Percentiles rank a stretch among this genome's conserved stretches.
These are phyloP conservation scores for Lordiphosa andalusiaca DNA, from an alignment of 2,888 invertebrate genomes.

Conservation along the genomic window DNA sequence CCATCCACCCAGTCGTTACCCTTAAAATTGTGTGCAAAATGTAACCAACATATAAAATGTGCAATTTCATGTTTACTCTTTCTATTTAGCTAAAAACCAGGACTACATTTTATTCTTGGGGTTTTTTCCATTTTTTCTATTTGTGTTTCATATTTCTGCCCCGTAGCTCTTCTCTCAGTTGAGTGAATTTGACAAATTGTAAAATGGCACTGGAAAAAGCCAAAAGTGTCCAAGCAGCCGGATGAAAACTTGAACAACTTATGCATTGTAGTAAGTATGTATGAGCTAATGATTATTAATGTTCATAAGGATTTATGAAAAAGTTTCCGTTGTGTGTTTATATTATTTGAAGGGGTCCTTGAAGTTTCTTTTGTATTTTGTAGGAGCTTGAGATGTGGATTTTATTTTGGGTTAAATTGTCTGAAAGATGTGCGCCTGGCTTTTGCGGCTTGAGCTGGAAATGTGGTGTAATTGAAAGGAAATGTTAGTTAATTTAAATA, in stretches of 20 bases:
- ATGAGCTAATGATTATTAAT: conserved; percentile 69
- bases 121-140: conserved; percentile 11
- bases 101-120: conserved; percentile 32
- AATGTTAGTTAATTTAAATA: conserved; percentile 20
- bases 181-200: conserved; percentile 74
- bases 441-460: conserved; percentile 25
- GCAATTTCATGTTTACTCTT: conserved; percentile 62
- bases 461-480: conserved; percentile 51
- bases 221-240: conserved; percentile 11
- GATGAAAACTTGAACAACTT: conserved; percentile 22
- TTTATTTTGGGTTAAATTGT: conserved; percentile 37
- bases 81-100: conserved; percentile 23
- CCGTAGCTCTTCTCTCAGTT: conserved; percentile 42
- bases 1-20: conserved; percentile 21
- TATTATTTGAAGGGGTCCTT: conserved; percentile 11
- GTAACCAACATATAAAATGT: conserved; percentile 53
- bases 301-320: conserved; percentile 58
- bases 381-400: conserved; percentile 5
- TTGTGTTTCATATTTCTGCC: conserved; percentile 36
- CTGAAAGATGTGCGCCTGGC: conserved; percentile 39
- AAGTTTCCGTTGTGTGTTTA: conserved; percentile 24
- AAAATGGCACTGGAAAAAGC: conserved; percentile 41
- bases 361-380: conserved; percentile 9
- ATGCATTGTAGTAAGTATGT: conserved; percentile 27
- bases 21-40: conserved; percentile 56